Percentiles rank a stretch among this genome's conserved stretches.
These are phyloP conservation scores for Drosophila maculinotata DNA, from an alignment of 2,888 invertebrate genomes.

Conservation along the genomic window DNA sequence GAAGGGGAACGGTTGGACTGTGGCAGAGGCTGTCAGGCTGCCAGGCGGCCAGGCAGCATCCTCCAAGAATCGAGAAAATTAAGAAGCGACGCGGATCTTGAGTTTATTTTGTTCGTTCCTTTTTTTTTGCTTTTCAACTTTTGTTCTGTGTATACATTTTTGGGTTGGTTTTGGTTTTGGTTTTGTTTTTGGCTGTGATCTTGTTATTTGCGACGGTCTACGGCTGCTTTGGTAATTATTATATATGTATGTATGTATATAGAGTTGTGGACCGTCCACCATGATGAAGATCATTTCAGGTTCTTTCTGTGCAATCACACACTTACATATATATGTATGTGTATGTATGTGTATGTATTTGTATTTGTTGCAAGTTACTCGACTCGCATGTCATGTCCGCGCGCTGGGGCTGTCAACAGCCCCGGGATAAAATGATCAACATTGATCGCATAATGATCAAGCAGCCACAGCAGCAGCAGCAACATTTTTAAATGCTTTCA, in stretches of 20 bases:
- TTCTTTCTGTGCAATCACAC: conserved; percentile 27
- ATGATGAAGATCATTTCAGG: conserved; percentile 76
- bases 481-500: conserved; percentile 69
- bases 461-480: conserved; percentile 36
- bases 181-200: conserved; percentile 32
- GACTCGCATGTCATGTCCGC: conserved; percentile 83
- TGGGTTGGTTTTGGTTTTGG: conserved; percentile 32
- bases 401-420: conserved; percentile 84
- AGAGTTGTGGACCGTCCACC: conserved; percentile 67
- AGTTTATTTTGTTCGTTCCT: conserved; percentile 20
- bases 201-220: conserved; percentile 59
- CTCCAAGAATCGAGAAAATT: conserved; percentile 66
- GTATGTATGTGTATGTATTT: conserved; percentile 8
- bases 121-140: conserved; percentile 2
- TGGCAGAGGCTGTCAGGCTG: too few relatives aligned
- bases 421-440: conserved; percentile 84
- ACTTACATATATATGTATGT: neutral
- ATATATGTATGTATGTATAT: conserved; percentile 50
- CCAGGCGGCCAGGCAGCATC: conserved; percentile 32
- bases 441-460: conserved; percentile 84
- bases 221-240: conserved; percentile 73
- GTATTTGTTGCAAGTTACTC: conserved; percentile 56
- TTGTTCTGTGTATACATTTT: conserved; percentile 6
- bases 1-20: conserved; percentile 5
- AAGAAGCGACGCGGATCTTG: conserved; percentile 59